A percentile compares a stretch with the other conserved stretches of the same genome.
These are phyloP conservation scores for Patella ulyssiponensis DNA, from an alignment of 2,888 invertebrate genomes.

Conservation along the genomic window DNA sequence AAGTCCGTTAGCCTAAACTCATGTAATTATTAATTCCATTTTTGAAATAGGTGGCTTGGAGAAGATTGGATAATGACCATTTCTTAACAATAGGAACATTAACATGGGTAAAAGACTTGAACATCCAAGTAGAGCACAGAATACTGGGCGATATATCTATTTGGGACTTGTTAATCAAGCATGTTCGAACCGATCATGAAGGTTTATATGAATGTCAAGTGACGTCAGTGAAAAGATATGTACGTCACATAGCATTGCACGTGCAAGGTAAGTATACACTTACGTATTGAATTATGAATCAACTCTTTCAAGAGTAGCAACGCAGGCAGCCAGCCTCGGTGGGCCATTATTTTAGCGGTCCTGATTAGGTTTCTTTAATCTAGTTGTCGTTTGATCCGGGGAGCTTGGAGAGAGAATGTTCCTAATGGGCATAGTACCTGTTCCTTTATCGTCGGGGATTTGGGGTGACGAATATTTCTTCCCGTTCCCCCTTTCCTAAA, in stretches of 20 bases:
- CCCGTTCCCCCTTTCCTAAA: no score
- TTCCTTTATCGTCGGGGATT: no score
- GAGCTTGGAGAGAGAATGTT: no score
- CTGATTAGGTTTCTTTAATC: no score
- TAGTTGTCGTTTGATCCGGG: no score
- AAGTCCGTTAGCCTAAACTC: neutral
- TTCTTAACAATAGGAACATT: conserved; percentile 40
- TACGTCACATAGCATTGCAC: conserved; percentile 32
- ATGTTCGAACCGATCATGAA: conserved; percentile 32
- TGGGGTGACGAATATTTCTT: no score
- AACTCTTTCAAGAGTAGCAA: no score
- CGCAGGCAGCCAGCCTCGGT: no score
- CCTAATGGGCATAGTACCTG: no score
- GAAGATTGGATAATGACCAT: conserved; percentile 34
- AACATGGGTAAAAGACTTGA: conserved; percentile 39
- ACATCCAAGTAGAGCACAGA: conserved; percentile 36
- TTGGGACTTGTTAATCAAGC: conserved; percentile 41
- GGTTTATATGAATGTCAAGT: conserved; percentile 42
- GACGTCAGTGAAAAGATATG: conserved; percentile 37
- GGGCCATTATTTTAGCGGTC: no score
- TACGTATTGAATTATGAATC: no score
- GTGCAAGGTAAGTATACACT: conserved; percentile 32
- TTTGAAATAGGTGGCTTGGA: conserved; percentile 40
- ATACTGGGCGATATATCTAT: conserved; percentile 33
- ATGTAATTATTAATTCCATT: neutral